Evolutionary conservation across 2,113 vertebrate genomes (phyloP).

Genomic region (Passer domesticus): DNA sequence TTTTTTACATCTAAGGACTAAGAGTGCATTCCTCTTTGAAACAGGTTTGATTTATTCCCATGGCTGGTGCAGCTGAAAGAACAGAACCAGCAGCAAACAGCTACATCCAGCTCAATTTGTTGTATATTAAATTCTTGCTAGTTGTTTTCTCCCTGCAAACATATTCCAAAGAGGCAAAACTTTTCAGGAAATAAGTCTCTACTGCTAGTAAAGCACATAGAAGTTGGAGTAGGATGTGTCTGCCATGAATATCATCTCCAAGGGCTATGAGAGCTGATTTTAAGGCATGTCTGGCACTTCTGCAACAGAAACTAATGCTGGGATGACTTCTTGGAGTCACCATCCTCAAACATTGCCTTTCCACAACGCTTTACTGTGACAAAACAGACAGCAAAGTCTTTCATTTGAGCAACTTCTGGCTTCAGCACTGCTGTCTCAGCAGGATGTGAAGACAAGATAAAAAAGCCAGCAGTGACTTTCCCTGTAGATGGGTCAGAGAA

Average conservation of each 20-base stretch:
- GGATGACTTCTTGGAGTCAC: neutral
- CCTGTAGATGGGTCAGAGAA: constrained; percentile 18
- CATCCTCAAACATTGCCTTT: neutral
- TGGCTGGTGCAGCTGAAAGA: neutral
- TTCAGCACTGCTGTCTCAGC: constrained; percentile 34
- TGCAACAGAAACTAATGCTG: neutral
- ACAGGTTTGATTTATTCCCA: neutral
- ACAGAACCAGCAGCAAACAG: neutral
- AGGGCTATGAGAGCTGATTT: neutral
- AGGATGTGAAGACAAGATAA: constrained; percentile 37
- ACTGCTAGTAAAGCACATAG: neutral
- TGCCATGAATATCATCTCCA: neutral
- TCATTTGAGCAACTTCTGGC: constrained; percentile 5
- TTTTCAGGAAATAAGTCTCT: neutral
- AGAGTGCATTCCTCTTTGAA: neutral
- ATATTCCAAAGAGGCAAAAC: neutral
- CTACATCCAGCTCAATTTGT: neutral
- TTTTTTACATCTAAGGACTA: neutral
- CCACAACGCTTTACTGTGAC: neutral
- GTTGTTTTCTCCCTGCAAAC: neutral
- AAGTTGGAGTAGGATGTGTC: neutral
- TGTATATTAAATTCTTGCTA: neutral
- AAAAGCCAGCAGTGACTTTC: constrained; percentile 18
- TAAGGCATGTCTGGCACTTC: neutral
- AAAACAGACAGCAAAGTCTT: constrained; percentile 29